Evolutionary conservation across 2,797 vertebrate species (phyloP), one percentile per base, ranked within the genome.

Genomic region (Acipenser transmontanus): DNA sequence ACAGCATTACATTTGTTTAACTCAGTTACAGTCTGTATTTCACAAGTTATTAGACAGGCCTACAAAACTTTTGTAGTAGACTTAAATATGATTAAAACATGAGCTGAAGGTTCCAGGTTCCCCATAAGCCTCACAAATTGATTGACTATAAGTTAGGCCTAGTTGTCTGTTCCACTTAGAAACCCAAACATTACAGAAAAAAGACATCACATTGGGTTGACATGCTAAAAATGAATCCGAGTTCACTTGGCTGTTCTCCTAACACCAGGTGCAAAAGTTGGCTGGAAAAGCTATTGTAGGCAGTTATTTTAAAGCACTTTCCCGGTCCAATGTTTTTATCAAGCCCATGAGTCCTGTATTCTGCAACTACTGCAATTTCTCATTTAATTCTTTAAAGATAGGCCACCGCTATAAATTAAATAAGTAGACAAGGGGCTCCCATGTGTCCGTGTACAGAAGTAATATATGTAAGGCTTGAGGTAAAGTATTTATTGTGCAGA

Each of bases 321-420:
- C 86, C 86, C 88, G 80, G 73, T 88, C 87, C 79, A 72, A 83
- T 80, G 75, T 88, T 92, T 87, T 93, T 91, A 91, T 91, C 88
- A 93, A 91, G 84, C 90, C 84, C 87, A 84, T 74, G 86, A 88
- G 88, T 87, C 84, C 87, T 89, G 80, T 88, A 81, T 84, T 87
- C 75, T 82, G 77, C 73, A 82, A 79, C 74, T 79, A 72, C 76
- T 78, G 76, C 77, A 81, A 6, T 84, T 84, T 88, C 87, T 86
- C 79, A 76, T 80, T 77, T 85, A 80, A 83, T 80, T 81, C 73
- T 85, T 73, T 85, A 84, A 82, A 80, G 80, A 81, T 84, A 85
- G 81, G 87, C 71, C 79, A 77, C 70, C 34, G 68, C 76, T 72
- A 71, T 85, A 83, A 84, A 73, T 69, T 82, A 87, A 72, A 66